Base-by-base conservation (phyloP, 2,113 vertebrate species). In the Brachyhypopomus gauderio region DNA sequence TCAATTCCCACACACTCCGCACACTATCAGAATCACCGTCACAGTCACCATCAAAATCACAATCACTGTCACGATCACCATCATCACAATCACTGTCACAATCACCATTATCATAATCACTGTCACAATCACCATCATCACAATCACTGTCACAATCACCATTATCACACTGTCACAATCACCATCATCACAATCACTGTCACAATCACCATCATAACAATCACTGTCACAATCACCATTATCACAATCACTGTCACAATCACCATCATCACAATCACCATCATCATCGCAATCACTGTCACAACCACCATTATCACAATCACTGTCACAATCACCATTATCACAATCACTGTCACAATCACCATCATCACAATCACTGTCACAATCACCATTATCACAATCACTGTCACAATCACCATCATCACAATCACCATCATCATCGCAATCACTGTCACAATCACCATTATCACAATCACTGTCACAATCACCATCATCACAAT, bases 1-100 rank as follows among this genome's bases (percentile, higher is more conserved):
- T 78, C 66, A 60, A 66, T 78, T 82, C 56, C 59, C 27, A 76
- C 60, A 45, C 5, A 5, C 72, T 59, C 22, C 23, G 59, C 41
- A 52, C 45, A 60, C 20, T 3, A 38, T n/a, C n/a, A 30, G 30
- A 30, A 30, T 30, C 30, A 30, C 30, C 30, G 30, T 30, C 30
- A 30, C 30, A 30, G 3, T 30, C 30, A 30, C n/a, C n/a, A n/a
- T n/a, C n/a, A n/a, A n/a, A n/a, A n/a, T n/a, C n/a, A n/a, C n/a
- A n/a, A n/a, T n/a, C n/a, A n/a, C n/a, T n/a, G 30, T n/a, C n/a
- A n/a, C n/a, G n/a, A n/a, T n/a, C n/a, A n/a, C n/a, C 30, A 30
- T 30, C 30, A 30, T 30, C 30, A 30, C 30, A 30, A 30, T 30
- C 30, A n/a, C 41, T 56, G 9, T 55, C 58, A 78, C 81, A 34